Conservation (phyloP, 2,113 vertebrate genomes). For the Aphyosemion australe region DNA sequence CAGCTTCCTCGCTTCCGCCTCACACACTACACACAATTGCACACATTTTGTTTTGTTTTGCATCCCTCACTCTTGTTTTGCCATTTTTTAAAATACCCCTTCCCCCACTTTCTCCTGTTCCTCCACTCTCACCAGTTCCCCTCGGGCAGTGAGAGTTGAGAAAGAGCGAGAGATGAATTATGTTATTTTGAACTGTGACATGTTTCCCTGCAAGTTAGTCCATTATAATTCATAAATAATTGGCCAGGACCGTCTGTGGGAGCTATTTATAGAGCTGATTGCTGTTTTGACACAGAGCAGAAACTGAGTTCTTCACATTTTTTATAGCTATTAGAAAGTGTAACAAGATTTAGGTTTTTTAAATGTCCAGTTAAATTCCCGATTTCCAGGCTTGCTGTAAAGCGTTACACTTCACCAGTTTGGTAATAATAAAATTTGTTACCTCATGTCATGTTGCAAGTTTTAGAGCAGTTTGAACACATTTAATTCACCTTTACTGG, state of each 20-base stretch:
- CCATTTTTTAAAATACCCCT: conserved; percentile 16
- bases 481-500: conserved; percentile 32
- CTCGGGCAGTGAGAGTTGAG: conserved; percentile 41
- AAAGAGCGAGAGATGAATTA: conserved; percentile 67
- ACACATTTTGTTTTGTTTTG: conserved; percentile 38
- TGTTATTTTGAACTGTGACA: conserved; percentile 74
- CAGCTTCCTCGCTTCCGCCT: conserved; percentile 29
- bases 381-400: conserved; percentile 16
- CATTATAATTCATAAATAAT: conserved; percentile 77
- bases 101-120: not conserved
- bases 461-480: not conserved
- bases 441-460: conserved; percentile 13
- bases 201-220: conserved; percentile 64
- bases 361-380: conserved; percentile 10
- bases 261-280: conserved; percentile 71
- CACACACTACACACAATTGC: conserved; percentile 40
- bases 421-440: conserved; percentile 36
- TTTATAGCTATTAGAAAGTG: conserved; percentile 21
- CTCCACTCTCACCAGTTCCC: conserved; percentile 38
- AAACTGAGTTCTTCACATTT: conserved; percentile 23
- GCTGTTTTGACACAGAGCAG: conserved; percentile 48
- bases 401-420: not conserved
- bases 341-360: conserved; percentile 16
- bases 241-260: conserved; percentile 58
- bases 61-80: conserved; percentile 9